Conservation (phyloP, 2,113 vertebrate species). For the Paedocypris sp. region DNA sequence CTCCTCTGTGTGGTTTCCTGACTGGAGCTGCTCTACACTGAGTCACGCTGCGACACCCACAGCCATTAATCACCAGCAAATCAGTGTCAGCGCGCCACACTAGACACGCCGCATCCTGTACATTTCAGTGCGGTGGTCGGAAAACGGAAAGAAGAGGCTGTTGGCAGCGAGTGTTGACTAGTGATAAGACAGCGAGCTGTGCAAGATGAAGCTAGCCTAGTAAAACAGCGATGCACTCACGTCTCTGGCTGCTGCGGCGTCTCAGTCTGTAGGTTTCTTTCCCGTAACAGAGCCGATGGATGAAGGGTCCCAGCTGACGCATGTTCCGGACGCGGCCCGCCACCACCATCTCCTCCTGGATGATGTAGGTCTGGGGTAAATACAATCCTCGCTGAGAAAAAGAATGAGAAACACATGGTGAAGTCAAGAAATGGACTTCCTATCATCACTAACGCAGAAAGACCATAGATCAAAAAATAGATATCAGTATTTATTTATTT, state of each 20-base stretch:
- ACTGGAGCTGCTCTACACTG: conserved; percentile 23
- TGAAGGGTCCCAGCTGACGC: conserved; percentile 82
- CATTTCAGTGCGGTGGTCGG: too few relatives aligned
- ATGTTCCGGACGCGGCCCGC: conserved; percentile 74
- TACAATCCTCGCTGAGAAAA: conserved; percentile 77
- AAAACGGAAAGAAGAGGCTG: too few relatives aligned
- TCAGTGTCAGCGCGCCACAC: conserved; percentile 24
- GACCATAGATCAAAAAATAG: too few relatives aligned
- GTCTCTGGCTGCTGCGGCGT: conserved; percentile 60
- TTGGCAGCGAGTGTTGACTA: too few relatives aligned
- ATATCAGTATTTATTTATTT: too few relatives aligned
- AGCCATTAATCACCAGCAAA: conserved; percentile 18
- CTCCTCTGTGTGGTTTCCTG: conserved; percentile 23
- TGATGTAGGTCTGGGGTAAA: conserved; percentile 86
- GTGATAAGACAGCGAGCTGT: too few relatives aligned
- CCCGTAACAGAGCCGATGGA: conserved; percentile 78
- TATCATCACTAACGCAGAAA: background rate
- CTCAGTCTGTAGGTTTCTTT: conserved; percentile 87
- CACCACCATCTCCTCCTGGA: conserved; percentile 89
- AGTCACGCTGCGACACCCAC: conserved; percentile 27
- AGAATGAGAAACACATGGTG: background rate
- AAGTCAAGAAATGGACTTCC: background rate
- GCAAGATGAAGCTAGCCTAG: too few relatives aligned
- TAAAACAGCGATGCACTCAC: conserved; percentile 55
- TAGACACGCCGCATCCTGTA: background rate